These are phyloP conservation scores for Orchesella cincta DNA, from an alignment of 1,140 invertebrate species.

Conservation along the genomic window DNA sequence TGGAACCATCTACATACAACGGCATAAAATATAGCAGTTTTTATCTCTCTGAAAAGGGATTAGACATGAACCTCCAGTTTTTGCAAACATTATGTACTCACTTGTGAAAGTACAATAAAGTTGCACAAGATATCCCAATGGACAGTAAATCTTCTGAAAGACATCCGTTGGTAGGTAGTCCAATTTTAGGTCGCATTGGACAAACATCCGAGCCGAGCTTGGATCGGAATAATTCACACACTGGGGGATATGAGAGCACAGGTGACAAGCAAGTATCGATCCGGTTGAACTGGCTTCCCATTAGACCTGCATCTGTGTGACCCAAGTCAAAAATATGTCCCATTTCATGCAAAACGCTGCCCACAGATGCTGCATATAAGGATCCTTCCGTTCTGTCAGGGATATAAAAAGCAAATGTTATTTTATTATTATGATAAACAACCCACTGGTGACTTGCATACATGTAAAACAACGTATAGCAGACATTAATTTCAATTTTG, in stretches of 20 bases:
- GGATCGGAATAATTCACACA: slow-evolving; percentile 9
- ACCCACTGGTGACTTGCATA: too few species aligned
- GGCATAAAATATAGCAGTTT: neutral
- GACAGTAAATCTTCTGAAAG: slow-evolving; percentile 43
- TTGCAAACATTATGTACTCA: too few species aligned
- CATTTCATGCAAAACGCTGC: slow-evolving; percentile 90
- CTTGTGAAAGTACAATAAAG: slow-evolving; percentile 44
- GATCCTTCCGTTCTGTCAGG: slow-evolving; percentile 74
- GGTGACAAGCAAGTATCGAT: slow-evolving; percentile 60
- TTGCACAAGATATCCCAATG: slow-evolving; percentile 43
- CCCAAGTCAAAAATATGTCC: slow-evolving; percentile 93
- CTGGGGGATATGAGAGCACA: slow-evolving; percentile 39
- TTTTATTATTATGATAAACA: too few species aligned
- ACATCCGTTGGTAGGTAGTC: slow-evolving; percentile 40
- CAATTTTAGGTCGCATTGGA: slow-evolving; percentile 43
- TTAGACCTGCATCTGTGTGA: slow-evolving; percentile 85
- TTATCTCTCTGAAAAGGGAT: too few species aligned
- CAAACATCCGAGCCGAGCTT: slow-evolving; percentile 30
- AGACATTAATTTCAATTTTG: neutral
- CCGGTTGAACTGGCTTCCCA: slow-evolving; percentile 92
- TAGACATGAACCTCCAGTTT: too few species aligned
- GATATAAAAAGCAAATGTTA: too few species aligned
- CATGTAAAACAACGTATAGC: too few species aligned
- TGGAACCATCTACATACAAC: slow-evolving; percentile 29
- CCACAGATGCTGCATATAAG: slow-evolving; percentile 87